Evolutionary conservation across 2,797 vertebrate species (phyloP).

Genomic region (Melanogrammus aeglefinus): DNA sequence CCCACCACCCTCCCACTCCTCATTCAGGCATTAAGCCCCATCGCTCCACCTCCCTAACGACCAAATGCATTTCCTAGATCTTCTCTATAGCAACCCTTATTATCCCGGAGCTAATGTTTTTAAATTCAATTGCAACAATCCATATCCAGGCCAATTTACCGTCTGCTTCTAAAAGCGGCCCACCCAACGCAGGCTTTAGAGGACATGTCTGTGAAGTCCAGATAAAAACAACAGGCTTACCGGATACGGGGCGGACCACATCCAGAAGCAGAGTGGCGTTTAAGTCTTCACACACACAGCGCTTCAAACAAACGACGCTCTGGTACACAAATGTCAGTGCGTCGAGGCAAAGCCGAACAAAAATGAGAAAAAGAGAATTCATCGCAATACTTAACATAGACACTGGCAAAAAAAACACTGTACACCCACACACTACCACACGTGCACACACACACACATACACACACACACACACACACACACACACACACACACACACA

Average conservation of each 20-base stretch:
- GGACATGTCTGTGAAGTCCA: constrained; percentile 72
- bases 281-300: constrained; percentile 35
- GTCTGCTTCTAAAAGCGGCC: constrained; percentile 57
- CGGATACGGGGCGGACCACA: constrained; percentile 39
- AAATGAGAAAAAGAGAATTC: neutral
- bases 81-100: constrained; percentile 68
- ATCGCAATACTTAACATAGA: neutral
- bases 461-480: too few relatives aligned
- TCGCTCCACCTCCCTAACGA: constrained; percentile 38
- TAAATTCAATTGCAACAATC: constrained; percentile 76
- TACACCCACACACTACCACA: constrained; percentile 11
- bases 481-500: constrained; percentile 21
- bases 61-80: constrained; percentile 75
- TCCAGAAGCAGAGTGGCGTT: constrained; percentile 55
- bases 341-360: neutral
- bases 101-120: constrained; percentile 72
- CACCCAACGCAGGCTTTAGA: constrained; percentile 53
- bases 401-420: neutral
- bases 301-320: constrained; percentile 29
- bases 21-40: neutral
- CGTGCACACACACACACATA: too few relatives aligned
- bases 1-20: constrained; percentile 44
- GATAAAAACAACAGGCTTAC: constrained; percentile 79
- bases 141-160: constrained; percentile 69
- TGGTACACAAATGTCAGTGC: constrained; percentile 31